A percentile compares a stretch with the other conserved stretches of the same genome.
Conservation (phyloP, 1,140 invertebrate genomes). For the Lamellibrachia luymesi region DNA sequence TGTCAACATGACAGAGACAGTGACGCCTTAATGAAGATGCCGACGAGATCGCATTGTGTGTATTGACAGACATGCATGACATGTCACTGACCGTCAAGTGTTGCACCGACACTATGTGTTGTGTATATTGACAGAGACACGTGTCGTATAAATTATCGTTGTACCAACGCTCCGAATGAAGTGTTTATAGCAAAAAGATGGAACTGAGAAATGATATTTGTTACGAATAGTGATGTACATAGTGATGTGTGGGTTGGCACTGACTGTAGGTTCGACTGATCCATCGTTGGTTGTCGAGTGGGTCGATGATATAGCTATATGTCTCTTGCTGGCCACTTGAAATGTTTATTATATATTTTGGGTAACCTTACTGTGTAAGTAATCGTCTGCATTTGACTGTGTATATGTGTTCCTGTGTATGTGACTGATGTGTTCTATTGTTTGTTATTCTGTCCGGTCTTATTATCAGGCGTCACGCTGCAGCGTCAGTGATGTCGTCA, state of each 20-base stretch:
- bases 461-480: neutral
- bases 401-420: neutral
- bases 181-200: neutral
- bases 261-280: neutral
- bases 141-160: neutral
- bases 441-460: neutral
- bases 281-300: neutral
- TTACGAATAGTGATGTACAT: neutral
- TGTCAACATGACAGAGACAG: neutral
- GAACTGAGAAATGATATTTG: neutral
- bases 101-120: neutral
- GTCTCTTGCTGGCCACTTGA: neutral
- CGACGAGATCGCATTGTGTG: neutral
- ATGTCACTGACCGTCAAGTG: neutral
- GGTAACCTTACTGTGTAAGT: neutral
- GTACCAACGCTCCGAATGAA: neutral
- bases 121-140: too few species aligned
- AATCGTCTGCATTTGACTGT: neutral
- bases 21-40: neutral
- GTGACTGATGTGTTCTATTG: neutral
- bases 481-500: neutral
- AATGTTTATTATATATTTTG: neutral
- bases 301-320: neutral
- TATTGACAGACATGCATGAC: neutral
- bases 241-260: neutral